Percentiles rank a stretch among this genome's conserved stretches.
Conservation (phyloP, 2,113 vertebrate genomes). For the Probosciger aterrimus region DNA sequence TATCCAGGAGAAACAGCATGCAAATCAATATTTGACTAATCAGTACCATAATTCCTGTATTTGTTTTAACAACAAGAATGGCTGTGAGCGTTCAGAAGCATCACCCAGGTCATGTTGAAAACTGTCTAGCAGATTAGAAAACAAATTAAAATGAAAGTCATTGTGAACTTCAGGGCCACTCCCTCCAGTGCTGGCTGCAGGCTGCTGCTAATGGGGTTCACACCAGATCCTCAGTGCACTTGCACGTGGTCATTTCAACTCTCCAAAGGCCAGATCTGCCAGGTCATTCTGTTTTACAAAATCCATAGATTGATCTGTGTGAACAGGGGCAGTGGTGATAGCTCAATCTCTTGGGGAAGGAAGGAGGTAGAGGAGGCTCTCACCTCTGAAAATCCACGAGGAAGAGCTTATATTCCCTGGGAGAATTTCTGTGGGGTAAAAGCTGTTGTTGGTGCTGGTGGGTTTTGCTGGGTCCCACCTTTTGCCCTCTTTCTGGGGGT, state of each 20-base stretch:
- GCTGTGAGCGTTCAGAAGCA: neutral
- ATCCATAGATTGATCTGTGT: neutral
- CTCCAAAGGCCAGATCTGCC: neutral
- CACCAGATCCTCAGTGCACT: neutral
- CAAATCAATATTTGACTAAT: neutral
- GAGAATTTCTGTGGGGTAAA: neutral
- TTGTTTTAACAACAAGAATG: neutral
- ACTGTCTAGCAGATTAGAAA: conserved; percentile 22
- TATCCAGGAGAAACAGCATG: neutral
- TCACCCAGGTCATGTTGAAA: neutral
- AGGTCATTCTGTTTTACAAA: neutral
- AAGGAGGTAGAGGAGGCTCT: neutral
- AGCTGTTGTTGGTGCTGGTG: accelerated
- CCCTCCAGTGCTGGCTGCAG: neutral
- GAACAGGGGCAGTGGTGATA: neutral
- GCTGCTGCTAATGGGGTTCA: neutral
- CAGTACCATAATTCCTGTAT: neutral
- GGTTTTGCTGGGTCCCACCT: neutral
- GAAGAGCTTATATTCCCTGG: neutral
- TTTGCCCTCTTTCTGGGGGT: accelerated
- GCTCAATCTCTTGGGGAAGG: neutral
- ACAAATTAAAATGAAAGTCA: conserved; percentile 25
- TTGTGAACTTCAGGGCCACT: neutral
- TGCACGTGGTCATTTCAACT: neutral
- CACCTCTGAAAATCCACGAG: neutral